A percentile compares a stretch with the other conserved stretches of the same genome.
Evolutionary conservation across 2,113 vertebrate genomes (phyloP).

Genomic region (Elaphurus davidianus): DNA sequence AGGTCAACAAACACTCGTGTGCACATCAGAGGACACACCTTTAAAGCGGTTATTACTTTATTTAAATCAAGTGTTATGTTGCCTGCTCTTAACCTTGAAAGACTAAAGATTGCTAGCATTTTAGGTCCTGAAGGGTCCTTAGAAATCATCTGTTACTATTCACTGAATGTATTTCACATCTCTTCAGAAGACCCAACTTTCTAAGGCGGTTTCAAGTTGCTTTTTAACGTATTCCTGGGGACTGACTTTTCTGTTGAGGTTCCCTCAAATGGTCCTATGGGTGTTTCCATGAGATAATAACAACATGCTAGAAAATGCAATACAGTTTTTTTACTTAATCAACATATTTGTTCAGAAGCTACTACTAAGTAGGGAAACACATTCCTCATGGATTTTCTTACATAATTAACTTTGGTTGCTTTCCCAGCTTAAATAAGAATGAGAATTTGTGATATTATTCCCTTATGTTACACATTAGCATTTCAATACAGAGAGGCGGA

Average conservation of each 20-base stretch:
- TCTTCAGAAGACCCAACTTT: conserved; percentile 19
- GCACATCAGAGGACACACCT: neutral
- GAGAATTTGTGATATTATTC: conserved; percentile 51
- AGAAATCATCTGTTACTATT: conserved; percentile 13
- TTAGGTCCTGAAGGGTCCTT: neutral
- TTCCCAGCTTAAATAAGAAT: conserved; percentile 36
- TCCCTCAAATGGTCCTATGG: neutral
- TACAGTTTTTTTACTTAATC: neutral
- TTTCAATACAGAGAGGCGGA: conserved; percentile 49
- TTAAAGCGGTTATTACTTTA: neutral
- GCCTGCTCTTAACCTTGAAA: conserved; percentile 13
- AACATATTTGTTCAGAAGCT: conserved; percentile 18
- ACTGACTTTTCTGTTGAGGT: neutral
- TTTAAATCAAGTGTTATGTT: neutral
- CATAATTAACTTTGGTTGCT: conserved; percentile 34
- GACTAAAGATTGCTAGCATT: neutral
- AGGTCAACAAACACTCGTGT: neutral
- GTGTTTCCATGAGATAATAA: neutral
- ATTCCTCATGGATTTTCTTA: conserved; percentile 31
- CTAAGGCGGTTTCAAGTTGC: neutral
- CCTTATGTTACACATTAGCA: conserved; percentile 55
- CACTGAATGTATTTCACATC: neutral
- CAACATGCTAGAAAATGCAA: neutral
- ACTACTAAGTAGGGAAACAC: neutral
- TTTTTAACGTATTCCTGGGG: neutral